These are phyloP conservation scores for Amblyornis subalaris DNA, from an alignment of 2,113 vertebrate species.

Conservation along the genomic window DNA sequence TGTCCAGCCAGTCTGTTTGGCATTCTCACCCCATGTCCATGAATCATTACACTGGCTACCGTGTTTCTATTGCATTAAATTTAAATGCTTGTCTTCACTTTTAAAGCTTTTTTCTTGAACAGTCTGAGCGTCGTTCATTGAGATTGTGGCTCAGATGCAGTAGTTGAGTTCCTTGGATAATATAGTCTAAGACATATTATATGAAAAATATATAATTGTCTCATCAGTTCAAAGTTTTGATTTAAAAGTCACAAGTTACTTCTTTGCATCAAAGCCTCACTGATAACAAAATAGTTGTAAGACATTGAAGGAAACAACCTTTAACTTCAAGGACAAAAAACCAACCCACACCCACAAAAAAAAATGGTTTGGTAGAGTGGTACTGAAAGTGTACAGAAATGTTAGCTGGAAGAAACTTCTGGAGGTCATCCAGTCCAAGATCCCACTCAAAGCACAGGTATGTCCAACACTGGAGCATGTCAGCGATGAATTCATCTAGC, in stretches of 20 bases:
- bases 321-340: not conserved
- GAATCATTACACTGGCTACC: not conserved
- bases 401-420: not conserved
- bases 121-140: not conserved
- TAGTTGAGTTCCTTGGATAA: not conserved
- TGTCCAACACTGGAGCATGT: not conserved
- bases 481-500: rapidly evolving
- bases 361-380: not conserved
- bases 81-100: not conserved
- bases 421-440: not conserved
- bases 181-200: not conserved
- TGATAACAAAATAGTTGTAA: not conserved
- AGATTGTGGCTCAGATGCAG: not conserved
- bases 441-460: not conserved
- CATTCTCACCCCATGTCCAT: not conserved
- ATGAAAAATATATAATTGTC: not conserved
- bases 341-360: not conserved
- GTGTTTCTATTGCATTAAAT: not conserved
- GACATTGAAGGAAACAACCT: not conserved
- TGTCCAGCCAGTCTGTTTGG: not conserved
- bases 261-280: not conserved
- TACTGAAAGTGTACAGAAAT: not conserved
- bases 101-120: not conserved
- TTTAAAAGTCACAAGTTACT: not conserved
- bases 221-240: not conserved